Base-by-base conservation (phyloP, 2,888 invertebrate genomes). In the Limnephilus auricula region DNA sequence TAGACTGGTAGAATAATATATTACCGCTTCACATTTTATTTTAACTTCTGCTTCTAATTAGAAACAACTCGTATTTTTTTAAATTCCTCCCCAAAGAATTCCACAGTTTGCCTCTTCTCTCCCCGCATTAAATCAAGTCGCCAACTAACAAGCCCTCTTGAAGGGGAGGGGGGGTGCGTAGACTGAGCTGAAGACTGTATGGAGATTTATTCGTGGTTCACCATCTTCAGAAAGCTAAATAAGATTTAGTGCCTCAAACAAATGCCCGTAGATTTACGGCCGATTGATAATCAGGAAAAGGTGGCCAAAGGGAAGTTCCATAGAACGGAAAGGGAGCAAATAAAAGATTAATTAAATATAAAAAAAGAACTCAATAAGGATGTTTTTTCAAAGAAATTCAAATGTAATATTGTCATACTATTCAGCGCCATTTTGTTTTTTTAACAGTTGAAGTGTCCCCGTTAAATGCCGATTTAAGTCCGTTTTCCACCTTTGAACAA, bases 231-330 rank as follows among this genome's bases (percentile, higher is more conserved):
- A 34, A 83, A 90, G 90, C 87, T 91, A 91, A 90, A 91, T 86
- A 90, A 92, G 92, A 92, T 92, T 92, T 92, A 92, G 85, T 89
- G 88, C 84, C 78, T 85, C 45, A 90, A 88, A 91, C 90, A 88
- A 92, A 91, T 91, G 89, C 92, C 89, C 78, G 37, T 45, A 92
- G 91, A 92, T 92, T 92, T 92, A 92, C 89, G 92, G 89, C 45
- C 92, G 89, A 85, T 90, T 92, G 92, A 92, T 92, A 89, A 92
- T 92, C 92, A 92, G 90, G 90, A 88, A 37, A 79, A 40, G 40
- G 85, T 85, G 40, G 40, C 30, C 34, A 85, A 25, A 30, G 85
- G 18, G 32, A 40, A n/a, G 40, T 2, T 40, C 15, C 85, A 10
- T 40, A 13, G 13, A 85, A 34, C 85, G 40, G 85, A 85, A 25